These are phyloP conservation scores for Aspidoscelis tigris DNA, from an alignment of 2,113 vertebrate genomes.

Conservation along the genomic window DNA sequence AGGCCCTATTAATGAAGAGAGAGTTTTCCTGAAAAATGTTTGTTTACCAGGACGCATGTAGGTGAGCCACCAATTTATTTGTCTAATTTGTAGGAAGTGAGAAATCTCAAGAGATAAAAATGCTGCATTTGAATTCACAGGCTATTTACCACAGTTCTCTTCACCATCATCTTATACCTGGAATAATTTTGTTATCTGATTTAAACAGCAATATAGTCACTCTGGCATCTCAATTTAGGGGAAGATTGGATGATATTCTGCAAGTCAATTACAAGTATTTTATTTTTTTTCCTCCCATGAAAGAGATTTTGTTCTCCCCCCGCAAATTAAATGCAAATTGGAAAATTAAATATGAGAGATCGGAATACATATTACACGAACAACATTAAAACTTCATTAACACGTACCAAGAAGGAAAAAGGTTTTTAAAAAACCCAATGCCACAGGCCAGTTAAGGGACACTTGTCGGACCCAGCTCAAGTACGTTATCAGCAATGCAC, in stretches of 20 bases:
- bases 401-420: conserved; percentile 37
- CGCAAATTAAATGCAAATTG: conserved; percentile 39
- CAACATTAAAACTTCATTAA: conserved; percentile 57
- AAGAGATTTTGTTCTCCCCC: conserved; percentile 48
- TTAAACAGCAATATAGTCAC: conserved; percentile 49
- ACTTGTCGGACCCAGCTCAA: neutral
- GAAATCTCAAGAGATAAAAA: conserved; percentile 16
- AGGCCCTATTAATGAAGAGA: conserved; percentile 9
- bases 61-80: conserved; percentile 59
- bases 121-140: conserved; percentile 61
- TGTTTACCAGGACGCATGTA: conserved; percentile 44
- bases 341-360: conserved; percentile 55
- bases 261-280: conserved; percentile 54
- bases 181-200: conserved; percentile 62
- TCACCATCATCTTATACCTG: conserved; percentile 39
- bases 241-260: conserved; percentile 58
- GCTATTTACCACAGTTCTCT: conserved; percentile 49
- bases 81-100: conserved; percentile 56
- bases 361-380: conserved; percentile 45
- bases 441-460: neutral
- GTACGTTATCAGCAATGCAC: neutral
- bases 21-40: conserved; percentile 45
- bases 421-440: neutral
- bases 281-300: conserved; percentile 50
- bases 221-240: conserved; percentile 70